Percentiles rank a stretch among this genome's conserved stretches.
phyloP scores from a whole-genome alignment of 2,888 invertebrate genomes.

The Mythimna albipuncta region DNA sequence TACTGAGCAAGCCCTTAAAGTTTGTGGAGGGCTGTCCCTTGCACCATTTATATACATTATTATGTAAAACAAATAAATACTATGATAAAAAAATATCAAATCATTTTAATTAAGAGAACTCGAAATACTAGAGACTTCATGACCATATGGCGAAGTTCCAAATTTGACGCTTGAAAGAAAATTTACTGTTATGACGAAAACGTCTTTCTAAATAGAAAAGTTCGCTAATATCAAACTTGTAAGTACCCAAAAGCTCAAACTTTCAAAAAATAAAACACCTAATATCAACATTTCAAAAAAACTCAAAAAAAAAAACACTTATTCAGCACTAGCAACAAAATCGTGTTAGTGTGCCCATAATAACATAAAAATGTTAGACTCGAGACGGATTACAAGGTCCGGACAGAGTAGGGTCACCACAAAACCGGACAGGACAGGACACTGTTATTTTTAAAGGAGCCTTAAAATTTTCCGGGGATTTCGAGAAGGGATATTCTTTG shows the following conservation, averaged over 20 bases:
- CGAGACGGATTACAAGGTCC: constrained; percentile 64
- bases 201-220: too few species aligned
- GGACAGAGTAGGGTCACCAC: constrained; percentile 53
- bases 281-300: constrained; percentile 3
- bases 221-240: neutral
- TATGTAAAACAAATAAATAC: too few species aligned
- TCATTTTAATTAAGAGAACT: too few species aligned
- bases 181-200: too few species aligned
- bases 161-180: too few species aligned
- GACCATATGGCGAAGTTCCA: too few species aligned
- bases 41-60: too few species aligned
- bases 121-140: too few species aligned
- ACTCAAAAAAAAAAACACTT: constrained; percentile 23
- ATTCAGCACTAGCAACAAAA: constrained; percentile 44
- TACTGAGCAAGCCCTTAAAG: too few species aligned
- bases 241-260: neutral
- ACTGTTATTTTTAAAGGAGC: constrained; percentile 57
- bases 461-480: constrained; percentile 66
- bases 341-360: constrained; percentile 67
- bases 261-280: constrained; percentile 17
- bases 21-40: too few species aligned
- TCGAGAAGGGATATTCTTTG: constrained; percentile 44
- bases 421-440: constrained; percentile 40
- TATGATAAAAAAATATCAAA: too few species aligned
- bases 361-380: constrained; percentile 65